Evolutionary conservation across 2,113 vertebrate species (phyloP).

Genomic region (Ptilorrhoa leucosticta): DNA sequence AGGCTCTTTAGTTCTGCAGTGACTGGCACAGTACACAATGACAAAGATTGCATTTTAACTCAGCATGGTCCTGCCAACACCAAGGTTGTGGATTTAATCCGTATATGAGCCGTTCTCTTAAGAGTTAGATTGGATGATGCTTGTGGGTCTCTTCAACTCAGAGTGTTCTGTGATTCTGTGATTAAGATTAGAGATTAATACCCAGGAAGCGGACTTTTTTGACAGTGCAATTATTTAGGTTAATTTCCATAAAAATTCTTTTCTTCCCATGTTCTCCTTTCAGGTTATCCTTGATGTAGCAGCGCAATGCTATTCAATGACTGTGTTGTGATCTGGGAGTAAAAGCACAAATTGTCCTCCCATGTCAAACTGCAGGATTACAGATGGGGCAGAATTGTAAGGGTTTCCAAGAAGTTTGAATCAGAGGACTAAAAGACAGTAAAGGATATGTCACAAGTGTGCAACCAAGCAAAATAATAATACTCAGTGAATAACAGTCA

Average conservation of each 20-base stretch:
- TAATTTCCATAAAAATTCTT: neutral
- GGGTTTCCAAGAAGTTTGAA: neutral
- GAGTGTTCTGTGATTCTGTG: neutral
- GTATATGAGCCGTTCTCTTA: too few species aligned
- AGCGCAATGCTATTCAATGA: neutral
- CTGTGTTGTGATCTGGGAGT: neutral
- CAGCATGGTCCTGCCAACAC: fast-evolving
- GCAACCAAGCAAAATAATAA: neutral
- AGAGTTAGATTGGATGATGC: neutral
- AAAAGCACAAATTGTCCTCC: neutral
- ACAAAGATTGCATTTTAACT: neutral
- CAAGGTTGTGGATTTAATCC: fast-evolving
- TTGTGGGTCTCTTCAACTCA: neutral
- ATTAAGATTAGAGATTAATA: neutral
- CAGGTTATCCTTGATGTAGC: neutral
- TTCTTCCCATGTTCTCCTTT: neutral
- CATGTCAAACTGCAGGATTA: neutral
- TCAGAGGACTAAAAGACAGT: neutral
- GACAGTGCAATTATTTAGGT: neutral
- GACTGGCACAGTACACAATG: neutral
- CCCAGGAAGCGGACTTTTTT: neutral
- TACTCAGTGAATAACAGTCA: neutral
- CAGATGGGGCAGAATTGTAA: neutral
- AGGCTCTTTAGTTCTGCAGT: neutral
- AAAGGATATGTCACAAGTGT: neutral